These are phyloP conservation scores for Acanthis flammea DNA, from an alignment of 2,797 vertebrate genomes.

Conservation along the genomic window DNA sequence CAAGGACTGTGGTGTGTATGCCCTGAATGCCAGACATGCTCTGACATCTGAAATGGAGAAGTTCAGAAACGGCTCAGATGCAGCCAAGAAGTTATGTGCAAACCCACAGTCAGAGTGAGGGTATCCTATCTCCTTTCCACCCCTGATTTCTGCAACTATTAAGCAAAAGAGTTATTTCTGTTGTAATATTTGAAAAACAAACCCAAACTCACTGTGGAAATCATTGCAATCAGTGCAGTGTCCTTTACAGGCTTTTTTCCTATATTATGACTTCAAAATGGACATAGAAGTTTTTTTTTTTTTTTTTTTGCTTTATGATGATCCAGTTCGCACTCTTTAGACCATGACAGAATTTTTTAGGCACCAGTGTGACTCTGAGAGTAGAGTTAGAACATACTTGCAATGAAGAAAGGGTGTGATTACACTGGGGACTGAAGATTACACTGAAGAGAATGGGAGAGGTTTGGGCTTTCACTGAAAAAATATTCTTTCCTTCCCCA, in stretches of 20 bases:
- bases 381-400: neutral
- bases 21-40: neutral
- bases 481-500: neutral
- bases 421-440: neutral
- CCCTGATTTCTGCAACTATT: neutral
- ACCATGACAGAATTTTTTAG: neutral
- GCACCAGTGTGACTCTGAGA: neutral
- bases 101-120: neutral
- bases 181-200: neutral
- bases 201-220: neutral
- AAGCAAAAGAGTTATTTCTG: neutral
- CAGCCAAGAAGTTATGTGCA: neutral
- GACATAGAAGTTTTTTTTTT: neutral
- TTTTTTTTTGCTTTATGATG: neutral
- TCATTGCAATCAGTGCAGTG: neutral
- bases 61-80: neutral
- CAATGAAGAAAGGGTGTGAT: neutral
- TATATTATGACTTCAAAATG: neutral
- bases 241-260: neutral
- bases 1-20: neutral
- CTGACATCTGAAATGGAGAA: neutral
- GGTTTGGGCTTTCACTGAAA: neutral
- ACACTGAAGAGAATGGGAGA: neutral
- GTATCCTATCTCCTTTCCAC: neutral
- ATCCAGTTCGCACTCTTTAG: neutral